These are phyloP conservation scores for Sphaerophoria taeniata DNA, from an alignment of 2,888 invertebrate genomes.

Conservation along the genomic window DNA sequence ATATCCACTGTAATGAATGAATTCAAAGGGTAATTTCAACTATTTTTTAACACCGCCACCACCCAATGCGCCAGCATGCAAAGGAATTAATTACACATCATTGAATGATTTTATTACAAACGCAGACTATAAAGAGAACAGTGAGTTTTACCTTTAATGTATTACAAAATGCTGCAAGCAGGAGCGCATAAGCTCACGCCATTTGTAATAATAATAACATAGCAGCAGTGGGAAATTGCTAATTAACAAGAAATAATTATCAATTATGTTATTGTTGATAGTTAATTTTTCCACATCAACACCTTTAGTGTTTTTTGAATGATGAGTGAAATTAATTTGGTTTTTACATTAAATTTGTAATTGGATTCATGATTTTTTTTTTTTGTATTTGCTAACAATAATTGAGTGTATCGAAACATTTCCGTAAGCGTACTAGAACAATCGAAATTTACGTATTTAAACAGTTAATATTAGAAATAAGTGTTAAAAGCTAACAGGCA, in stretches of 20 bases:
- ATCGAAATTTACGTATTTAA: no score
- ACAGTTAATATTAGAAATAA: no score
- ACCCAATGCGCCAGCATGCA: no score
- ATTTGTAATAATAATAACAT: background rate
- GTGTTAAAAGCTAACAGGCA: no score
- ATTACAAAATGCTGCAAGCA: background rate
- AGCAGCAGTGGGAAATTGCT: background rate
- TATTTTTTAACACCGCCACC: background rate
- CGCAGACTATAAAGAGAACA: background rate
- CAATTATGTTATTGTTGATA: constrained; percentile 2
- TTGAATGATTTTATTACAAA: constrained; percentile 1
- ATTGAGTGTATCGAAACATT: no score
- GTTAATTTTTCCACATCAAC: constrained; percentile 24
- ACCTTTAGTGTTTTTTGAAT: background rate
- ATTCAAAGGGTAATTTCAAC: background rate
- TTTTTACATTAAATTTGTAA: no score
- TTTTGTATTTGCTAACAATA: no score
- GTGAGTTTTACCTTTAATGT: background rate
- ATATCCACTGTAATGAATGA: background rate
- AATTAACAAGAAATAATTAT: constrained; percentile 19
- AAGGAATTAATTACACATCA: constrained; percentile 16
- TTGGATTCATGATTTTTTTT: no score
- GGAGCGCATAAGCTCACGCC: background rate
- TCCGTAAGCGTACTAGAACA: no score
- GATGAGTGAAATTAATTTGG: no score